Evolutionary conservation across 2,797 vertebrate species (phyloP).

Genomic region (Gallinago solitaria): DNA sequence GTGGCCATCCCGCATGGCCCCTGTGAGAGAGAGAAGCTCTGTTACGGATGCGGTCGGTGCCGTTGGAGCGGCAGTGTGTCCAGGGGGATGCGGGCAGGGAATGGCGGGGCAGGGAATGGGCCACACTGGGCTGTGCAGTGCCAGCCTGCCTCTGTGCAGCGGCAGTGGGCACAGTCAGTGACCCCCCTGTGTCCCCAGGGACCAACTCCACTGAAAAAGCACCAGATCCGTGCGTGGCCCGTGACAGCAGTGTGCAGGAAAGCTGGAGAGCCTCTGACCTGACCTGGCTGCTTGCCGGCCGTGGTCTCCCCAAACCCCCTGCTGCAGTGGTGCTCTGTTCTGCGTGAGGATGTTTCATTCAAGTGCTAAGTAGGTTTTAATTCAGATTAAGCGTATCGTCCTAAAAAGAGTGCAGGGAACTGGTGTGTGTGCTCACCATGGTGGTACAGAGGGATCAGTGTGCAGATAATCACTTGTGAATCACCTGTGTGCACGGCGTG

Average conservation of each 20-base stretch:
- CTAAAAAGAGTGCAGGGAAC: neutral
- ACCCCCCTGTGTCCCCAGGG: fast-evolving
- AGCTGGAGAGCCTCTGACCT: neutral
- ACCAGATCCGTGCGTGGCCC: neutral
- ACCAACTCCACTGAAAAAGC: neutral
- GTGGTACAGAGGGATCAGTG: too few species aligned
- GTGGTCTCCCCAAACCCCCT: too few species aligned
- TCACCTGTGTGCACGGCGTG: neutral
- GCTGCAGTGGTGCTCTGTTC: neutral
- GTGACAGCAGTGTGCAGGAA: fast-evolving
- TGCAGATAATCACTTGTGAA: too few species aligned
- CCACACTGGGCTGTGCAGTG: fast-evolving
- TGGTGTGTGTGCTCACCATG: fast-evolving
- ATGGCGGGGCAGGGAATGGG: neutral
- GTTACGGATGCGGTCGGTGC: neutral
- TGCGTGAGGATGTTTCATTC: neutral
- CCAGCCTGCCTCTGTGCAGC: fast-evolving
- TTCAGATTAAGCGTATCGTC: neutral
- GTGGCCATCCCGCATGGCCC: fast-evolving
- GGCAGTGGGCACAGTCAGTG: too few species aligned
- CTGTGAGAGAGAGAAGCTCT: neutral
- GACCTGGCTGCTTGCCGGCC: fast-evolving
- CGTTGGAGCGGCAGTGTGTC: fast-evolving
- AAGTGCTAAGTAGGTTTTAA: neutral
- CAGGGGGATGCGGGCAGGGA: neutral